phyloP scores from a whole-genome alignment of 1,140 invertebrate species.

The Gryllus bimaculatus region DNA sequence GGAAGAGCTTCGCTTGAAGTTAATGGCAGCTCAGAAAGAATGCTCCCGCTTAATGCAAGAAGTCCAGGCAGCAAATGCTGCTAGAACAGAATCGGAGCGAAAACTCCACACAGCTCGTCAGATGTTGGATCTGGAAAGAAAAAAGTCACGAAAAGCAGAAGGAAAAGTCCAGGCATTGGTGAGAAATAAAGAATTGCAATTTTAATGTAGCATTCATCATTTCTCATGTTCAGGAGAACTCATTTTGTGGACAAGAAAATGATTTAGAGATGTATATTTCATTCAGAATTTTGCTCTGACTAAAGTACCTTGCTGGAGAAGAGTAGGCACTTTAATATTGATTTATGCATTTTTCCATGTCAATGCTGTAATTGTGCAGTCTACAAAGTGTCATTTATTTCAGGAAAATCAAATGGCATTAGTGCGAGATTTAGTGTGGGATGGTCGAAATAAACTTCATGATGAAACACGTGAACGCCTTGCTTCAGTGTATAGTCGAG shows the following conservation, averaged over 20 bases:
- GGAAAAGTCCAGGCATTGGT: conserved; percentile 52
- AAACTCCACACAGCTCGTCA: conserved; percentile 67
- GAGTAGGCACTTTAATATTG: too few species aligned
- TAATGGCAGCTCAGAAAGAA: conserved; percentile 54
- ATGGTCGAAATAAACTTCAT: conserved; percentile 56
- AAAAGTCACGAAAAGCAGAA: conserved; percentile 49
- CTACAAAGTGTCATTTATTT: too few species aligned
- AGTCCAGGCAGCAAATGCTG: conserved; percentile 51
- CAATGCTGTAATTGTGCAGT: too few species aligned
- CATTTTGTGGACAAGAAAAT: too few species aligned
- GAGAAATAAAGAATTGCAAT: conserved; percentile 21
- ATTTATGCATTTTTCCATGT: too few species aligned
- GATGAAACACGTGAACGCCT: conserved; percentile 73
- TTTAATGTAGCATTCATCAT: background rate
- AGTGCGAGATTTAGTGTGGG: conserved; percentile 60
- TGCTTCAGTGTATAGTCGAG: conserved; percentile 56
- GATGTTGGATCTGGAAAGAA: conserved; percentile 67
- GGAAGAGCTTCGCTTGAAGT: conserved; percentile 59
- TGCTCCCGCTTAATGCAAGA: conserved; percentile 52
- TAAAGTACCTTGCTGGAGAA: too few species aligned
- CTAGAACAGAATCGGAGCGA: conserved; percentile 57
- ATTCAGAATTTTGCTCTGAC: too few species aligned
- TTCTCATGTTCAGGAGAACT: too few species aligned
- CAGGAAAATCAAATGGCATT: conserved; percentile 64
- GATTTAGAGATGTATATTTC: too few species aligned